These are phyloP conservation scores for Sebastes fasciatus DNA, from an alignment of 2,113 vertebrate species.

Conservation along the genomic window DNA sequence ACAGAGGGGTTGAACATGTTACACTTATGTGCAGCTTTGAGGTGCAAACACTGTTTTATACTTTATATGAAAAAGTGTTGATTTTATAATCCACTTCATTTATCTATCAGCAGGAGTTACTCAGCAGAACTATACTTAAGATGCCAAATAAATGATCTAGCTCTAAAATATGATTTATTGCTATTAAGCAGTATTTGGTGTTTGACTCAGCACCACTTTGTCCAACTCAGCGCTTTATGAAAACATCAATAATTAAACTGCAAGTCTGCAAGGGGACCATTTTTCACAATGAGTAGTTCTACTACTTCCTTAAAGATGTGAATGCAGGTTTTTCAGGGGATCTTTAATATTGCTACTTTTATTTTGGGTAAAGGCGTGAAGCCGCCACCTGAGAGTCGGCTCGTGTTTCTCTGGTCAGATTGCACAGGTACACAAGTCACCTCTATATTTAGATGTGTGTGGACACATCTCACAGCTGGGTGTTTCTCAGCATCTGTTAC, in stretches of 20 bases:
- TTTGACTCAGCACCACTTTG: background rate
- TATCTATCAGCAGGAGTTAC: background rate
- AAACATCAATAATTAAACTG: background rate
- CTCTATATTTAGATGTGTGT: constrained; percentile 16
- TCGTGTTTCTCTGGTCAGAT: background rate
- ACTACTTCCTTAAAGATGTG: background rate
- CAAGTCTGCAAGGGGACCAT: background rate
- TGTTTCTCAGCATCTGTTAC: constrained; percentile 36
- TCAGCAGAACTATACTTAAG: background rate
- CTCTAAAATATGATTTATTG: background rate
- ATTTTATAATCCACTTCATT: background rate
- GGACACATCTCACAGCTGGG: constrained; percentile 34
- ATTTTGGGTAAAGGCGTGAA: background rate
- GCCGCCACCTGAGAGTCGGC: background rate
- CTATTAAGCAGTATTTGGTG: background rate
- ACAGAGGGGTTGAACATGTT: background rate
- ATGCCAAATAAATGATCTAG: background rate
- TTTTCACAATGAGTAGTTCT: background rate
- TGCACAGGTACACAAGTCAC: constrained; percentile 8
- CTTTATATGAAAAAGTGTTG: background rate
- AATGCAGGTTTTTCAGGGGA: background rate
- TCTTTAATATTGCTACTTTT: background rate
- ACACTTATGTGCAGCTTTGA: background rate
- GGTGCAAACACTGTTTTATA: background rate
- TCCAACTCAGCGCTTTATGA: background rate